Evolutionary conservation across 2,113 vertebrate species (phyloP).

Genomic region (Lasiurus borealis): DNA sequence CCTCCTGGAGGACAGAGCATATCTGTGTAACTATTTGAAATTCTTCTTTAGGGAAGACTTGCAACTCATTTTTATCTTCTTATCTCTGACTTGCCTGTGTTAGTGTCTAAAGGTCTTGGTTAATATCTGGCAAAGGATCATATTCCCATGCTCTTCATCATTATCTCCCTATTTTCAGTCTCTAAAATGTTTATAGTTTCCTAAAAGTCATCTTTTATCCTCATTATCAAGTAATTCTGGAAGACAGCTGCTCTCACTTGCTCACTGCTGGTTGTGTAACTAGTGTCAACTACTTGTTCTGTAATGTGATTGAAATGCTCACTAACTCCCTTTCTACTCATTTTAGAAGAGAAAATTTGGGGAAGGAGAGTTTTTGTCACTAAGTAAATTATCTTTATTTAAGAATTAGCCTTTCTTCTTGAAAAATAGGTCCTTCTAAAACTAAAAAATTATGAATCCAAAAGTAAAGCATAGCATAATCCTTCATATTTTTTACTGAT

Average conservation of each 20-base stretch:
- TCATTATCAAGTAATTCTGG: conserved; percentile 19
- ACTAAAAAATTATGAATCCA: neutral
- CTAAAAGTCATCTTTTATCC: neutral
- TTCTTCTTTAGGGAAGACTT: conserved; percentile 19
- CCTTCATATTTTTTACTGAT: neutral
- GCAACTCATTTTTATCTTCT: neutral
- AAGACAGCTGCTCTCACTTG: neutral
- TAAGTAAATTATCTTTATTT: neutral
- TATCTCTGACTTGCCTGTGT: neutral
- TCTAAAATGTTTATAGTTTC: conserved; percentile 30
- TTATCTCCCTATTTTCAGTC: neutral
- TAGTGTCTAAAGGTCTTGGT: neutral
- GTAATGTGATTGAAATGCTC: neutral
- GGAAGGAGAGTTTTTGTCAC: neutral
- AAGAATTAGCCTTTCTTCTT: conserved; percentile 5
- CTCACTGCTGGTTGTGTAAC: neutral
- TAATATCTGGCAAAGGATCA: neutral
- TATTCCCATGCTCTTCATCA: neutral
- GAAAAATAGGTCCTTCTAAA: conserved; percentile 48
- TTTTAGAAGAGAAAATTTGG: neutral
- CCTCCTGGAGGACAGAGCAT: rapidly evolving
- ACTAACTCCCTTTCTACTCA: neutral
- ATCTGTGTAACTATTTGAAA: neutral
- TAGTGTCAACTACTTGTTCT: neutral
- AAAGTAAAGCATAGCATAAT: conserved; percentile 24